Evolutionary conservation across 2,113 vertebrate species (phyloP).

Genomic region (Budorcas taxicolor): DNA sequence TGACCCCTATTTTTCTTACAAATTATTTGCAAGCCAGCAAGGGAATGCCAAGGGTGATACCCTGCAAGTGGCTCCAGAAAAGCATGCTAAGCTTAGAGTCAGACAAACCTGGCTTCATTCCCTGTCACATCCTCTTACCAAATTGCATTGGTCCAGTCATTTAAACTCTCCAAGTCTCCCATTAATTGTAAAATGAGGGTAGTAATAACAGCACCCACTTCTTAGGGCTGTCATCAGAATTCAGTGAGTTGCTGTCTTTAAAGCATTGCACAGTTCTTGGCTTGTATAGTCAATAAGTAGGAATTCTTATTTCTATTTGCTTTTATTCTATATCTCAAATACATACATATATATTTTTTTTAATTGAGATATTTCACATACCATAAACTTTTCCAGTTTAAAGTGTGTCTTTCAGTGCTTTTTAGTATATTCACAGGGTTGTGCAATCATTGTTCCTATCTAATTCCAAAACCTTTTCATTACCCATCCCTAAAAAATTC

Average conservation of each 20-base stretch:
- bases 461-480: background rate
- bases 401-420: background rate
- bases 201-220: background rate
- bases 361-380: background rate
- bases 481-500: background rate
- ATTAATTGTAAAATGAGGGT: background rate
- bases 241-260: background rate
- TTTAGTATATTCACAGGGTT: background rate
- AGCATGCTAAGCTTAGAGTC: background rate
- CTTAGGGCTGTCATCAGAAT: background rate
- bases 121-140: background rate
- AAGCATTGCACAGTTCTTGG: background rate
- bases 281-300: background rate
- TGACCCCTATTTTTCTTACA: slow-evolving; percentile 70
- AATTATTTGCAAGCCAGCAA: background rate
- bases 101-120: background rate
- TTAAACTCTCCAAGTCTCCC: background rate
- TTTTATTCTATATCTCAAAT: background rate
- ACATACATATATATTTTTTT: rapidly evolving
- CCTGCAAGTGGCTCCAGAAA: background rate
- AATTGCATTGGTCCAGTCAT: background rate
- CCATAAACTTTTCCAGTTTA: background rate
- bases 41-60: background rate
- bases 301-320: background rate
- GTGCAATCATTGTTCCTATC: background rate